Percentiles rank a stretch among this genome's conserved stretches.
Conservation (phyloP, 2,888 invertebrate genomes). For the Pandemis corylana region DNA sequence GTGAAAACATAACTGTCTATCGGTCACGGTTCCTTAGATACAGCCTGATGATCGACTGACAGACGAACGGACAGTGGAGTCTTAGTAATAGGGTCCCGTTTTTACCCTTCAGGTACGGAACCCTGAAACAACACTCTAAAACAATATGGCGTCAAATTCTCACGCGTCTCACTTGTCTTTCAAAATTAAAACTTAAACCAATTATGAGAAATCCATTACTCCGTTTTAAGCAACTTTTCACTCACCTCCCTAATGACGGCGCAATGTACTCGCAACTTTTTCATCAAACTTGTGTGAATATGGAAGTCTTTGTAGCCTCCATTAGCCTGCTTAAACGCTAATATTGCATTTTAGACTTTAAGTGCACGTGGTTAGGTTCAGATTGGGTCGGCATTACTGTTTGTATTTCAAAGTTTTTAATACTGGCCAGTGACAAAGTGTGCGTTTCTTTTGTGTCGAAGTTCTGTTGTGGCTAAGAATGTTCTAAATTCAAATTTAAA, state of each 20-base stretch:
- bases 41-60: too few species aligned
- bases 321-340: conserved; percentile 21
- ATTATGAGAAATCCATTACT: conserved; percentile 37
- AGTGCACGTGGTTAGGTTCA: not conserved
- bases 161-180: conserved; percentile 4
- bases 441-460: not conserved
- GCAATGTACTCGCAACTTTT: conserved; percentile 69
- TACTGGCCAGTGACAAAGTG: not conserved
- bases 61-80: too few species aligned
- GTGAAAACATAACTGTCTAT: too few species aligned
- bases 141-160: not conserved
- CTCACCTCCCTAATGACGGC: conserved; percentile 68
- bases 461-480: not conserved
- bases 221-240: conserved; percentile 59
- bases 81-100: too few species aligned
- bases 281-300: conserved; percentile 66
- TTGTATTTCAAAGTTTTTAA: not conserved
- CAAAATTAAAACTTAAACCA: conserved; percentile 31
- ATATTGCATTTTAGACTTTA: not conserved
- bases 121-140: not conserved
- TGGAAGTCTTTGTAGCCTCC: conserved; percentile 59
- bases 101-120: too few species aligned
- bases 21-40: too few species aligned
- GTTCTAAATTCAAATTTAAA: not conserved
- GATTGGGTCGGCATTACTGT: not conserved